These are phyloP conservation scores for Gallinago nigripennis DNA, from an alignment of 2,797 vertebrate species.

Conservation along the genomic window DNA sequence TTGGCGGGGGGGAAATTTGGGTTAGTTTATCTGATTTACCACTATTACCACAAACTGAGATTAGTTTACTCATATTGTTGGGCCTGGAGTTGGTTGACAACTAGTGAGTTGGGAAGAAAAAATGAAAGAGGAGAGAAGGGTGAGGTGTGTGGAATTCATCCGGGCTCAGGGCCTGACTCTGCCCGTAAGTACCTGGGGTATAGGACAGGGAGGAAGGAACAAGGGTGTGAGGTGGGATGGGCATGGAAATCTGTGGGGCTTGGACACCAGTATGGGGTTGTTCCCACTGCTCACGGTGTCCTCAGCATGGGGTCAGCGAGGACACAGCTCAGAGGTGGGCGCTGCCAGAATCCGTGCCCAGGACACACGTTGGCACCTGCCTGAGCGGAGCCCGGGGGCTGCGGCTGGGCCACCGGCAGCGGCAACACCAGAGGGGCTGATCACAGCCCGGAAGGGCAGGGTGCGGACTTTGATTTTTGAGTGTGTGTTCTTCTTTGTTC, in stretches of 20 bases:
- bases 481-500: not conserved
- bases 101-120: not conserved
- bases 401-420: not conserved
- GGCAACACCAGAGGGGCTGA: not conserved
- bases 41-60: not conserved
- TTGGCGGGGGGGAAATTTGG: rapidly evolving
- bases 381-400: not conserved
- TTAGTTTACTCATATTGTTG: not conserved
- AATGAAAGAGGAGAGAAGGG: not conserved
- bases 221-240: rapidly evolving
- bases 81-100: not conserved
- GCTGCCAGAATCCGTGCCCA: not conserved
- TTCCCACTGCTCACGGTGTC: not conserved
- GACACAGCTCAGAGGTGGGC: not conserved
- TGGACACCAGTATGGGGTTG: not conserved
- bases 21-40: not conserved
- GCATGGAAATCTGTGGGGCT: not conserved
- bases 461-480: not conserved
- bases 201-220: not conserved
- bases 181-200: not conserved
- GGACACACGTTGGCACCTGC: not conserved
- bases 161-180: not conserved
- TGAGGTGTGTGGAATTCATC: not conserved
- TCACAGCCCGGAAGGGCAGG: not conserved
- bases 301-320: not conserved